Evolutionary conservation across 2,888 invertebrate species (phyloP).

Genomic region (Heliconius sara): DNA sequence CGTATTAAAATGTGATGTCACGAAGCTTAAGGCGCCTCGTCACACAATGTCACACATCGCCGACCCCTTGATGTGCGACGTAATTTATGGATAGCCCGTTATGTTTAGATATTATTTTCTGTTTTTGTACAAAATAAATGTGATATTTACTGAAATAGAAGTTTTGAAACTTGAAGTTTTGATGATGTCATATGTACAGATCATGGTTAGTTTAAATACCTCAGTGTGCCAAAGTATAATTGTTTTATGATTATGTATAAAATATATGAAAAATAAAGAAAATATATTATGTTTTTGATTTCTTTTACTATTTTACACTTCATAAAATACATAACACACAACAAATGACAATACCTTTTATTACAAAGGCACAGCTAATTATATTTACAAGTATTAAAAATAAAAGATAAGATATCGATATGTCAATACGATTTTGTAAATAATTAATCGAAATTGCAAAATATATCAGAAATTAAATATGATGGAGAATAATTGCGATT

Average conservation of each 20-base stretch:
- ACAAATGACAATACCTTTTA: neutral
- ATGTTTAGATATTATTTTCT: constrained; percentile 46
- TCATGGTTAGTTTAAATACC: constrained; percentile 49
- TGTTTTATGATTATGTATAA: constrained; percentile 46
- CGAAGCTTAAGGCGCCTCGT: neutral
- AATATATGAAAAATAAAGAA: constrained; percentile 55
- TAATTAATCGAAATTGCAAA: neutral
- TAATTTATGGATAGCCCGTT: neutral
- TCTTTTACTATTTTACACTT: constrained; percentile 33
- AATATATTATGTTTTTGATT: constrained; percentile 49
- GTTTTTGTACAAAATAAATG: constrained; percentile 46
- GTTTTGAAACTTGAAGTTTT: constrained; percentile 47
- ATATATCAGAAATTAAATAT: neutral
- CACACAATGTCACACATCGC: neutral
- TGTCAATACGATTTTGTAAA: neutral
- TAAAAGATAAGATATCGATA: constrained; percentile 16
- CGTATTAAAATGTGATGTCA: too few relatives aligned
- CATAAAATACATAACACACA: constrained; percentile 13
- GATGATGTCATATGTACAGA: constrained; percentile 45
- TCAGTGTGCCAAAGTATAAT: constrained; percentile 45
- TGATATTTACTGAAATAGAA: constrained; percentile 44
- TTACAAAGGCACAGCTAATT: constrained; percentile 1
- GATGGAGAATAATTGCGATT: neutral
- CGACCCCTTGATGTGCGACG: neutral
- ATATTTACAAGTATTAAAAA: neutral